Base-by-base conservation (phyloP, 2,113 vertebrate species). In the Anser brachyrhynchus region DNA sequence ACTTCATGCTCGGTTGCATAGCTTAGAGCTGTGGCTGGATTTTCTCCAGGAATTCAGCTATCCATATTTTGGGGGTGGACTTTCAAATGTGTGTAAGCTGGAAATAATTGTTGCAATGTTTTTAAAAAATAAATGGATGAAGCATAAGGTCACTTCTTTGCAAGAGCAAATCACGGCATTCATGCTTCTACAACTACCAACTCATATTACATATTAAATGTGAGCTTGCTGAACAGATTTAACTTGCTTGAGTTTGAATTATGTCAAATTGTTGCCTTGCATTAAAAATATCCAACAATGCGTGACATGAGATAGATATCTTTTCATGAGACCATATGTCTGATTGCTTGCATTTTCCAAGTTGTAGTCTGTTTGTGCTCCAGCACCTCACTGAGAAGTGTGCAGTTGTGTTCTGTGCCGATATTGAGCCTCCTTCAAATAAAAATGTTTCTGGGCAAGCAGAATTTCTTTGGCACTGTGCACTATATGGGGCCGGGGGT, bases 281-380 rank as follows among this genome's bases (percentile, higher is more conserved):
- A 78, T 87, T 92, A 84, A 89, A 94, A 91, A 84, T 72, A 91
- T 11, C 49, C 43, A 31, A 29, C 13, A 72, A 72, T 72, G 49
- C 51, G 37, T 93, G 87, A 43, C 54, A 57, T 10, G 43, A 89
- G 73, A 80, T 19, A 46, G 29, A 11, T 55, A 35, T 65, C 35
- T 89, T 67, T 87, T 83, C n/a, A 28, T 49, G 58, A 87, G 62
- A 91, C 94, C 89, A 39, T 92, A 91, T 89, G 92, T 91, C 52
- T 93, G 46, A 55, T 16, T 67, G 21, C 33, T 71, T 88, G n/a
- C 43, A 29, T 77, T 35, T 96, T 96, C 83, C 92, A 94, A 80
- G 28, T 7, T 71, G 41, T 52, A 59, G 46, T 80, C 64, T 95
- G 70, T 93, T 88, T 76, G 25, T 58, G 59, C 44, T 92, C 79